Evolutionary conservation across 2,113 vertebrate species (phyloP).

Genomic region (Dryoscopus gambensis): DNA sequence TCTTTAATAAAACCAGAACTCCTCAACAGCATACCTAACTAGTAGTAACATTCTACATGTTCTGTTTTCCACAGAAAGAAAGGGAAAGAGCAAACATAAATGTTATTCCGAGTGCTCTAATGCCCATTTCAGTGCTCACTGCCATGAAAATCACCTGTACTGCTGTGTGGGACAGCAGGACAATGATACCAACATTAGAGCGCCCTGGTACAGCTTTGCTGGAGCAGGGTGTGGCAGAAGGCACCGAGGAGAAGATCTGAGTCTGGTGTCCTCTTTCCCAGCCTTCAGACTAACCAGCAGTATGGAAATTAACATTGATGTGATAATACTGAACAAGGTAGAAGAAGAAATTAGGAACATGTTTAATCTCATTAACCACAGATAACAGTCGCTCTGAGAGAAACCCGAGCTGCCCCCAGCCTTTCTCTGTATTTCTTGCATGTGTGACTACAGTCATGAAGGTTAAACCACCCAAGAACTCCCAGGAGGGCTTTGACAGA

Average conservation of each 20-base stretch:
- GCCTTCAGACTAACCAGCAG: not conserved
- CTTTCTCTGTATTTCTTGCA: not conserved
- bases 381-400: not conserved
- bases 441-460: not conserved
- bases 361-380: slow-evolving; percentile 6
- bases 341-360: not conserved
- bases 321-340: not conserved
- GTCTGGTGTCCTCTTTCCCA: not conserved
- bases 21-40: not conserved
- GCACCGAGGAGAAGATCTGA: not conserved
- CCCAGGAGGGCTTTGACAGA: not conserved
- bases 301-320: not conserved
- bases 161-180: not conserved
- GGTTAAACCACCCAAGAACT: not conserved
- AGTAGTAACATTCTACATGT: not conserved
- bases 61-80: not conserved
- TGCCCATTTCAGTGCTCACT: not conserved
- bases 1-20: not conserved
- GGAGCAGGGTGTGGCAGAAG: not conserved
- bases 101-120: not conserved
- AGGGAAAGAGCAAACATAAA: not conserved
- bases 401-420: not conserved
- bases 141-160: not conserved
- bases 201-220: not conserved
- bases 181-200: not conserved